phyloP scores from a whole-genome alignment of 2,113 vertebrate species.

The Alouatta palliata region DNA sequence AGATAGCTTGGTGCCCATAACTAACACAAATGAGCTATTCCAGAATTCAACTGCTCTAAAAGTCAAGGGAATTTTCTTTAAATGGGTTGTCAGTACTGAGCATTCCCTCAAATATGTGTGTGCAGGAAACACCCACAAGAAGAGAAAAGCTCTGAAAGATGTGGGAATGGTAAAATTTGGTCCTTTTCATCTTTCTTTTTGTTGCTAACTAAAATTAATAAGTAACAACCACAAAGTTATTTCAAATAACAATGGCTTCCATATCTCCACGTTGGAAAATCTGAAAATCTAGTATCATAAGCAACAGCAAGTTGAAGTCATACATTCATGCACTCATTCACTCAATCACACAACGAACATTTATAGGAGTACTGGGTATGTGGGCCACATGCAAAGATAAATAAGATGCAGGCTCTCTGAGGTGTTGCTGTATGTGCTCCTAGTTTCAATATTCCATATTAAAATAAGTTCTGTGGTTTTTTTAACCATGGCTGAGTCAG shows the following conservation, averaged over 20 bases:
- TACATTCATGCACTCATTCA: not conserved
- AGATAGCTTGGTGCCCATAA: not conserved
- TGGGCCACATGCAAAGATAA: not conserved
- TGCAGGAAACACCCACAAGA: not conserved
- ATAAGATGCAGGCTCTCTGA: not conserved
- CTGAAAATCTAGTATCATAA: conserved; percentile 9
- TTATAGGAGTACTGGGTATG: not conserved
- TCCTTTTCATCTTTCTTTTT: conserved; percentile 26
- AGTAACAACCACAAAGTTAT: not conserved
- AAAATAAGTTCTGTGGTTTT: not conserved
- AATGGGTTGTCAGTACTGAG: not conserved
- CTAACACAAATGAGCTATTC: not conserved
- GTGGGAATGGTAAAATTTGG: not conserved
- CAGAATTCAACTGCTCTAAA: not conserved
- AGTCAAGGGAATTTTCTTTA: not conserved
- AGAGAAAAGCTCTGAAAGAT: not conserved
- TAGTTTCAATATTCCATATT: not conserved
- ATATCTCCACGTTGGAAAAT: not conserved
- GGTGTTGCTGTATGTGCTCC: not conserved
- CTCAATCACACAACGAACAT: not conserved
- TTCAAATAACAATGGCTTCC: conserved; percentile 26
- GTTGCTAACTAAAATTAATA: conserved; percentile 35
- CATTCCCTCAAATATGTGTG: not conserved
- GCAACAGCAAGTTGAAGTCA: not conserved
- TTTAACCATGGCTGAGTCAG: not conserved